A percentile compares a stretch with the other conserved stretches of the same genome.
phyloP scores from a whole-genome alignment of 2,797 vertebrate genomes.

The Cryptoblepharus egeriae region DNA sequence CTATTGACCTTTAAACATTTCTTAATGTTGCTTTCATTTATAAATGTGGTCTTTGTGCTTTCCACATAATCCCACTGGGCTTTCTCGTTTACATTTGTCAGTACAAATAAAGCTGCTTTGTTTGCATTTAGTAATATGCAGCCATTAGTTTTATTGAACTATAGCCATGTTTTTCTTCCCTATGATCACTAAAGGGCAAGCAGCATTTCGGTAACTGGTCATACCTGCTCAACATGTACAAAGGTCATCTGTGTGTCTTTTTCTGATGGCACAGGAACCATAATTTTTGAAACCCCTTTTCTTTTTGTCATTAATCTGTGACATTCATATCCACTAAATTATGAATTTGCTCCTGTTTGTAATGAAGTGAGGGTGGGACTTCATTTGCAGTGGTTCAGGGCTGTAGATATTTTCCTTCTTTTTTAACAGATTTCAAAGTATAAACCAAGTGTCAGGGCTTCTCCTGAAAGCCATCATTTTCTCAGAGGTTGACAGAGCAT shows the following conservation, averaged over 20 bases:
- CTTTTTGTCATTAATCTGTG: no score
- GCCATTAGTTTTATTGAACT: slow-evolving; percentile 6
- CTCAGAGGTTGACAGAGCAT: no score
- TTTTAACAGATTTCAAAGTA: no score
- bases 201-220: neutral
- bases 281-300: neutral
- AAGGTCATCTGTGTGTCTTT: neutral
- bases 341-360: no score
- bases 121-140: slow-evolving; percentile 10
- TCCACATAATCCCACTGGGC: neutral
- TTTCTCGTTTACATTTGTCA: slow-evolving; percentile 11
- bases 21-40: neutral
- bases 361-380: no score
- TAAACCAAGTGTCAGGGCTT: no score
- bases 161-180: neutral
- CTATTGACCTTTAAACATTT: neutral
- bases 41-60: neutral
- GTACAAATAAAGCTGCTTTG: neutral
- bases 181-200: neutral
- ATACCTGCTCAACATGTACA: neutral
- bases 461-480: no score
- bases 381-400: no score
- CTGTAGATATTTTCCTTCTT: no score
- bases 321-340: no score
- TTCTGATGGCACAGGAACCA: neutral